These are phyloP conservation scores for Euthynnus affinis DNA, from an alignment of 2,797 vertebrate species.

Conservation along the genomic window DNA sequence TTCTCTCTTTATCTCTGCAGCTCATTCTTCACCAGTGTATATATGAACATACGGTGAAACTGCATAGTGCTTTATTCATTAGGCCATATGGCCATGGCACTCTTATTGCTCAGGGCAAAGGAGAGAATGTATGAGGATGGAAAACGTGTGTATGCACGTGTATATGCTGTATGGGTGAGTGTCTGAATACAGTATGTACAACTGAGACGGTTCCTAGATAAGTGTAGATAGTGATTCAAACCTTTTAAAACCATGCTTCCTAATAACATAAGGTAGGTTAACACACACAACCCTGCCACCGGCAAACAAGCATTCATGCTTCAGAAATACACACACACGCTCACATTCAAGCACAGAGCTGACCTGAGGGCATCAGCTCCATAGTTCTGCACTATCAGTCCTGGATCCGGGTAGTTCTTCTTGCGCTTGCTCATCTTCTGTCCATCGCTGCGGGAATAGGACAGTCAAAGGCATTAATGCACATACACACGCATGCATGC, in stretches of 20 bases:
- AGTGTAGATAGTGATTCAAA: constrained; percentile 33
- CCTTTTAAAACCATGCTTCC: constrained; percentile 46
- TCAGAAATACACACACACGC: constrained; percentile 41
- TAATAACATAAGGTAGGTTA: constrained; percentile 54
- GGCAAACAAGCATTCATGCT: constrained; percentile 50
- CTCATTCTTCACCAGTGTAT: constrained; percentile 50
- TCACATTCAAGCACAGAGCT: constrained; percentile 59
- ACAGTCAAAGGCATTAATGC: constrained; percentile 67
- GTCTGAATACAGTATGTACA: constrained; percentile 33
- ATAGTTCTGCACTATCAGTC: constrained; percentile 89
- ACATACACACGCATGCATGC: constrained; percentile 57
- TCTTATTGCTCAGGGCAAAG: constrained; percentile 68
- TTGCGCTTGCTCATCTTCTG: constrained; percentile 99
- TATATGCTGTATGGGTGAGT: constrained; percentile 19
- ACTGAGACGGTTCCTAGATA: constrained; percentile 21
- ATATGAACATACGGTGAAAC: constrained; percentile 78
- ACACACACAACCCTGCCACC: constrained; percentile 41
- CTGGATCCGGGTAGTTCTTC: constrained; percentile 98
- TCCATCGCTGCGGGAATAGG: constrained; percentile 89
- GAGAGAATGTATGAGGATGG: constrained; percentile 48
- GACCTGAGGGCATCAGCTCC: constrained; percentile 98
- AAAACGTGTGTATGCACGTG: constrained; percentile 36
- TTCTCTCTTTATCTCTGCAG: constrained; percentile 39
- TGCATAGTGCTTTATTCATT: constrained; percentile 81
- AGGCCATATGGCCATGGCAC: constrained; percentile 79